Evolutionary conservation across 2,888 invertebrate genomes (phyloP), one percentile per base, ranked within the genome.

Genomic region (Synanthedon myopaeformis): DNA sequence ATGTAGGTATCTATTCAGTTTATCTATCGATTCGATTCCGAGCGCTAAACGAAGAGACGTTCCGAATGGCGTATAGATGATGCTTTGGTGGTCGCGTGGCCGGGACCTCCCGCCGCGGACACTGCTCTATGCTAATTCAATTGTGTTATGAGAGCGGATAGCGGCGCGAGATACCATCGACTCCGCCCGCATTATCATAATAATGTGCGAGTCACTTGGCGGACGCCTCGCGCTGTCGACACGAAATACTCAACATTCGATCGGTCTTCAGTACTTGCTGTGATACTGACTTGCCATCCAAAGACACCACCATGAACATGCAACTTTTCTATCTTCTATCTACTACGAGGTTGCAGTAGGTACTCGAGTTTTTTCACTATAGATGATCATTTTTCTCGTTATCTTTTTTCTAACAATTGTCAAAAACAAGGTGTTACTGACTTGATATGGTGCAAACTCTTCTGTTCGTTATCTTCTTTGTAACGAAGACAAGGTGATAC

Each of bases 61-160:
- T 65, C 56, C 56, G 61, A 74, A 68, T 69, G 61, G 64, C 66
- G 66, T 67, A 64, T 66, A 64, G 63, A 65, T 64, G 63, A 61
- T 66, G 62, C 62, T 67, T 65, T 67, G 78, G 72, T 72, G 80
- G 83, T 82, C 85, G 83, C 84, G 83, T 84, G 84, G 81, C 81
- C 59, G 54, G 64, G 84, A 81, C 85, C 86, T 79, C 86, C 86
- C 82, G 83, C 74, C 66, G 82, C 67, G 82, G 69, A 68, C 66
- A 65, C 70, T 69, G 71, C 65, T 73, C 84, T 83, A 86, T 86
- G 87, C 84, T 87, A 87, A 87, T 87, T 86, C 86, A 86, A 85
- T 86, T 86, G 86, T 86, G 79, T 81, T 75, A 72, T 64, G 70
- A 74, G 74, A 78, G 72, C 72, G 74, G 74, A 79, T 77, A 74